A percentile compares a stretch with the other conserved stretches of the same genome.
These are phyloP conservation scores for Florisuga fusca DNA, from an alignment of 2,797 vertebrate genomes.

Conservation along the genomic window DNA sequence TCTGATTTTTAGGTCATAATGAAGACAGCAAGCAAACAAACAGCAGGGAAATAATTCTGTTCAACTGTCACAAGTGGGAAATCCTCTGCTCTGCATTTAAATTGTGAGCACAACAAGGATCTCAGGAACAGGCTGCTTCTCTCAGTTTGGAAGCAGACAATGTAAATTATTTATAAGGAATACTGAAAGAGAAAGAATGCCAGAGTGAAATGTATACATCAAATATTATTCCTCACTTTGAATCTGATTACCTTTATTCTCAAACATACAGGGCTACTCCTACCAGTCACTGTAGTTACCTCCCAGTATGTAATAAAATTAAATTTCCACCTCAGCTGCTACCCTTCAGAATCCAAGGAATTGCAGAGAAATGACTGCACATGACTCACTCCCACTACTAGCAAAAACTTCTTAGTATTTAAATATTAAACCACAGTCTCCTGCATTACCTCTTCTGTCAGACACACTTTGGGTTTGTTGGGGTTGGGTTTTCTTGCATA, in stretches of 20 bases:
- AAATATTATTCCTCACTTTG: background rate
- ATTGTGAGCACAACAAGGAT: background rate
- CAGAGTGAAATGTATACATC: background rate
- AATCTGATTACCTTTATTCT: background rate
- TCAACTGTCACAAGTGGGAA: background rate
- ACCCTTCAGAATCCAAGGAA: background rate
- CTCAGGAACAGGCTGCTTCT: background rate
- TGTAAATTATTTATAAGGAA: background rate
- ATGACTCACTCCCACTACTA: background rate
- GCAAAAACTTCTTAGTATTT: background rate
- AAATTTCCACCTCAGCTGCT: background rate
- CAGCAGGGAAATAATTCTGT: background rate
- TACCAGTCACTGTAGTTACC: background rate
- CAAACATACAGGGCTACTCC: background rate
- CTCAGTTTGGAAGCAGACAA: background rate
- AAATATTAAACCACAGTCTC: background rate
- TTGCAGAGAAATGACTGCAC: background rate
- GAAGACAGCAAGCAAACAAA: background rate
- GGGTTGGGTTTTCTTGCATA: background rate
- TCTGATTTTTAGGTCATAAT: background rate
- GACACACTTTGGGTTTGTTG: background rate
- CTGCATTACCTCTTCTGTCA: slow-evolving; percentile 12
- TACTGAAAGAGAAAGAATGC: background rate
- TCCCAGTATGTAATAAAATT: background rate
- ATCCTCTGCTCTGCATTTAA: background rate